Conservation (phyloP, 2,888 invertebrate species). For the Acanthosoma haemorrhoidale region DNA sequence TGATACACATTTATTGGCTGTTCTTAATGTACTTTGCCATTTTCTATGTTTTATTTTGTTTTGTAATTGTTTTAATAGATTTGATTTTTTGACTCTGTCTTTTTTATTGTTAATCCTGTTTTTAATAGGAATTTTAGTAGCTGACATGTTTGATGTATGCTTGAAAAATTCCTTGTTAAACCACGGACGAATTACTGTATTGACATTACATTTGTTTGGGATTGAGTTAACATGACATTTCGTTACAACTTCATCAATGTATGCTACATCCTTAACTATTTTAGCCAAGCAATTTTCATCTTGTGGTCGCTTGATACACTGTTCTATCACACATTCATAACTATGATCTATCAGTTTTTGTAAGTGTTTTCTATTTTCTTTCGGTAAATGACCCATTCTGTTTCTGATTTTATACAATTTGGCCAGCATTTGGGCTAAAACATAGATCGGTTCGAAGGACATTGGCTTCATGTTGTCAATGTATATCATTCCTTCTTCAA, state of each 20-base stretch:
- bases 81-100: neutral
- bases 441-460: neutral
- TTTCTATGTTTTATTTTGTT: neutral
- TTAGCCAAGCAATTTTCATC: neutral
- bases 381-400: neutral
- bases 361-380: neutral
- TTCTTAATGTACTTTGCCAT: neutral
- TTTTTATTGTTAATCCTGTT: neutral
- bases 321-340: neutral
- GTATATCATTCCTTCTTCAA: constrained; percentile 11
- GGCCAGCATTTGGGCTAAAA: constrained; percentile 19
- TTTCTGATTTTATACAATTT: neutral
- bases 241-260: neutral
- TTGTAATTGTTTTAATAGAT: neutral
- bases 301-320: neutral
- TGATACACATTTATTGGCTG: neutral
- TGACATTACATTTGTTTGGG: too few relatives aligned
- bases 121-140: too few relatives aligned
- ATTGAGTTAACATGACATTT: neutral
- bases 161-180: neutral
- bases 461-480: neutral
- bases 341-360: neutral
- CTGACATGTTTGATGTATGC: neutral
- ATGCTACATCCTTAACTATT: neutral
- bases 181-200: neutral